A percentile compares a stretch with the other conserved stretches of the same genome.
These are phyloP conservation scores for Byasa hedistus DNA, from an alignment of 2,888 invertebrate genomes.

Conservation along the genomic window DNA sequence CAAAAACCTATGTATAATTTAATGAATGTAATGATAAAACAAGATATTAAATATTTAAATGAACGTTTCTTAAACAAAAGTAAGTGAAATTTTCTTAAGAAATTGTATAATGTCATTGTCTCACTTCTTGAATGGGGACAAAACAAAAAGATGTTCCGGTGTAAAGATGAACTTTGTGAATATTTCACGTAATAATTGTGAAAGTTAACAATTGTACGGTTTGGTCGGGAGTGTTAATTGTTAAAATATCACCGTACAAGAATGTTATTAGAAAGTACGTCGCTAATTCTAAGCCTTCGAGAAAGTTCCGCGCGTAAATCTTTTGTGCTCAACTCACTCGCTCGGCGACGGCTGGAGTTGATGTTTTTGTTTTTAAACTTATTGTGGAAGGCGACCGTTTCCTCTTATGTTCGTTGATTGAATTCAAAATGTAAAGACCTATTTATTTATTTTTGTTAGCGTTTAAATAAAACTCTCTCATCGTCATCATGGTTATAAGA, in stretches of 20 bases:
- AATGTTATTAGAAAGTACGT: constrained; percentile 48
- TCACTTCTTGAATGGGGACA: background rate
- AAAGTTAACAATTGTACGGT: constrained; percentile 28
- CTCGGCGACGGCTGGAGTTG: constrained; percentile 63
- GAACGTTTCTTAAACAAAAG: background rate
- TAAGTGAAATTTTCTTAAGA: constrained; percentile 1
- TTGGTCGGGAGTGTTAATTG: constrained; percentile 32
- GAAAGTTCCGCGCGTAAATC: constrained; percentile 71
- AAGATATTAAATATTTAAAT: background rate
- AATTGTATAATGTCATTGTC: background rate
- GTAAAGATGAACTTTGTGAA: constrained; percentile 13
- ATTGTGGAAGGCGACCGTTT: constrained; percentile 40
- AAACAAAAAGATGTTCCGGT: constrained; percentile 19
- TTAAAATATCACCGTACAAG: constrained; percentile 32
- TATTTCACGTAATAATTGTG: constrained; percentile 16
- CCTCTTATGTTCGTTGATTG: constrained; percentile 8
- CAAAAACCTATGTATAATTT: too few relatives aligned
- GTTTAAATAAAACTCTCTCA: too few relatives aligned
- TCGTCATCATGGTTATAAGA: too few relatives aligned
- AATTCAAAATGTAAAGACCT: constrained; percentile 11
- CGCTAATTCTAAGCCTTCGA: constrained; percentile 54
- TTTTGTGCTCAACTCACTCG: constrained; percentile 68
- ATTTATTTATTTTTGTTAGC: too few relatives aligned
- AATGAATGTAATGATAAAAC: background rate
- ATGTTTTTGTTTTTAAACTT: constrained; percentile 72